Evolutionary conservation across 2,888 invertebrate species (phyloP), one percentile per base, ranked within the genome.

Genomic region (Teinopalpus imperialis): DNA sequence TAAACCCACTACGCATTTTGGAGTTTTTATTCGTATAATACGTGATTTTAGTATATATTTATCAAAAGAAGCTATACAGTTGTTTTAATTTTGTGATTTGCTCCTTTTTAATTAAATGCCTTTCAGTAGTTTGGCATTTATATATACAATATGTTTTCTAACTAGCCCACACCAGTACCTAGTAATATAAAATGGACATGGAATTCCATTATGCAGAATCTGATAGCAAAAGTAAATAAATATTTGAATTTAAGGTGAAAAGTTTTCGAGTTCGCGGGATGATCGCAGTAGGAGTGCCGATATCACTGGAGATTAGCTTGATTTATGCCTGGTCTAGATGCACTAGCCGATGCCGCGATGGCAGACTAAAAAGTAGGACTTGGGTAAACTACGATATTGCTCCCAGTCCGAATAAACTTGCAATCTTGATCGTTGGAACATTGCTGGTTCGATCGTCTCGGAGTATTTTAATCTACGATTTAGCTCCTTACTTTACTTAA

Each of bases 231-330:
- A 9, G 10, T 10, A 9, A 39, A 18, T 12, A 24, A 16, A 30
- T 12, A 9, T 39, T 14, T 9, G 35, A 32, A 31, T 44, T 31
- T 24, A 23, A 24, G 16, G 32, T 29, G 42, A 48, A 31, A 18
- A 27, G 23, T 37, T 30, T 44, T 48, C 45, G 42, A 50, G 55
- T 50, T 45, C 30, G 29, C 29, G 3, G 10, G 20, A 13, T 35
- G 35, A 35, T 53, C 46, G 49, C 54, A 49, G 54, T 37, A 36
- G 42, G 53, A 57, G 57, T 66, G 65, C 66, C 63, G 73, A 70
- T 74, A 52, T 54, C 62, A 56, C 60, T 47, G 32, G 52, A 69
- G 73, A 74, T 75, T 66, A 61, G 53, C 41, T 64, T 73, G 73
- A 74, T 74, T 74, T 74, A 69, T 68, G 66, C 16, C 4, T 4